Evolutionary conservation across 1,140 invertebrate genomes (phyloP).

Genomic region (Drosophila repletoides): DNA sequence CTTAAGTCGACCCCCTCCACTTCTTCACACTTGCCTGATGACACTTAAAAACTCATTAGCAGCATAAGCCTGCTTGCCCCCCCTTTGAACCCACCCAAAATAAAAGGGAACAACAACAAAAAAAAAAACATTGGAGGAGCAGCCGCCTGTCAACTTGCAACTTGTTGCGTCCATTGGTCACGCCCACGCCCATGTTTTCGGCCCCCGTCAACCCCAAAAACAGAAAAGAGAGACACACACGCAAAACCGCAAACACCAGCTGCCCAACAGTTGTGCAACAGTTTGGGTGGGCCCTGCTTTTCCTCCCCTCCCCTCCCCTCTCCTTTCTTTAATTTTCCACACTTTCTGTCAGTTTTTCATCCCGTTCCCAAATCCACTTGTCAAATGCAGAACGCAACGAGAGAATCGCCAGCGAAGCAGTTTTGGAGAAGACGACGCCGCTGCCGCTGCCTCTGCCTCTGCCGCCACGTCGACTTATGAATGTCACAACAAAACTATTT

Average conservation of each 20-base stretch:
- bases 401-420: slow-evolving; percentile 23
- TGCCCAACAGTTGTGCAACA: slow-evolving; percentile 27
- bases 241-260: slow-evolving; percentile 32
- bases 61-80: not conserved
- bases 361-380: slow-evolving; percentile 35
- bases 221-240: not conserved
- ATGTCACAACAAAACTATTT: slow-evolving; percentile 49
- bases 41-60: slow-evolving; percentile 47
- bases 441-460: slow-evolving; percentile 4
- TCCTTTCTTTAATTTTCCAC: not conserved
- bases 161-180: slow-evolving; percentile 38
- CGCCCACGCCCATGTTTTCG: slow-evolving; percentile 6
- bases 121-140: slow-evolving; percentile 1
- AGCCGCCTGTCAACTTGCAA: slow-evolving; percentile 11
- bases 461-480: slow-evolving; percentile 36
- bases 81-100: not conserved
- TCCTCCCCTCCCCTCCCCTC: not conserved
- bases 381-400: slow-evolving; percentile 17
- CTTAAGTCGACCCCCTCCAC: slow-evolving; percentile 19
- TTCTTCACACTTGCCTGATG: slow-evolving; percentile 2
- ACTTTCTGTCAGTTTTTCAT: slow-evolving; percentile 5
- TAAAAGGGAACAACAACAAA: not conserved
- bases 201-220: not conserved
- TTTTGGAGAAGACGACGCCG: slow-evolving; percentile 22
- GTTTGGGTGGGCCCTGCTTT: not conserved